Conservation (phyloP, 2,113 vertebrate species). For the Junco hyemalis region DNA sequence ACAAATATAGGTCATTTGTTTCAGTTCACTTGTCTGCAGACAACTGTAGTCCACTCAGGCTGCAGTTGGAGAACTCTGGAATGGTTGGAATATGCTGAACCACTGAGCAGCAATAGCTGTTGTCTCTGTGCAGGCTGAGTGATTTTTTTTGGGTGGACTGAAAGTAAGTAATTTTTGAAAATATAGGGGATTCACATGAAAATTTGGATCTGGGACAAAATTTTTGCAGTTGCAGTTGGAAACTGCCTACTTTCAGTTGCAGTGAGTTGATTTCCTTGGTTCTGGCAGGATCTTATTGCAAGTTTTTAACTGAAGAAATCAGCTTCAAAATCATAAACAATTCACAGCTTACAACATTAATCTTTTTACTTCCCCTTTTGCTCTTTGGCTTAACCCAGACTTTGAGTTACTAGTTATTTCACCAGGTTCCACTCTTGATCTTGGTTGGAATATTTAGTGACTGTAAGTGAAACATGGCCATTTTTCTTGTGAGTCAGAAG, state of each 20-base stretch:
- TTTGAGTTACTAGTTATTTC: neutral
- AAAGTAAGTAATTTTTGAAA: neutral
- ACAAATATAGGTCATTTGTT: neutral
- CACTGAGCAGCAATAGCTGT: neutral
- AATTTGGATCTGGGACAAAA: neutral
- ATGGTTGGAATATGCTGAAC: neutral
- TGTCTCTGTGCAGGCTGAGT: neutral
- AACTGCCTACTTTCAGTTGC: neutral
- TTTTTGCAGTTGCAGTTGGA: neutral
- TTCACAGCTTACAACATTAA: neutral
- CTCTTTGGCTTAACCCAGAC: neutral
- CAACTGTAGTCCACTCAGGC: neutral
- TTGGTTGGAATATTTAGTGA: neutral
- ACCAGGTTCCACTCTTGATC: neutral
- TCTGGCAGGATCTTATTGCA: neutral
- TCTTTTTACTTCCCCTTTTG: constrained; percentile 1
- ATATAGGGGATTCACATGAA: neutral
- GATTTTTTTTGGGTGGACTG: neutral
- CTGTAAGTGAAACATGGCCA: neutral
- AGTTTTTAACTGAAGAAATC: neutral
- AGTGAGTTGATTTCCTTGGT: neutral
- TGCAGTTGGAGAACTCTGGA: neutral
- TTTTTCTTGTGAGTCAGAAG: neutral
- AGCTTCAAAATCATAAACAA: neutral
- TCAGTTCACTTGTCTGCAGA: neutral